Base-by-base conservation (phyloP, 2,888 invertebrate species). In the Sesamia inferens region DNA sequence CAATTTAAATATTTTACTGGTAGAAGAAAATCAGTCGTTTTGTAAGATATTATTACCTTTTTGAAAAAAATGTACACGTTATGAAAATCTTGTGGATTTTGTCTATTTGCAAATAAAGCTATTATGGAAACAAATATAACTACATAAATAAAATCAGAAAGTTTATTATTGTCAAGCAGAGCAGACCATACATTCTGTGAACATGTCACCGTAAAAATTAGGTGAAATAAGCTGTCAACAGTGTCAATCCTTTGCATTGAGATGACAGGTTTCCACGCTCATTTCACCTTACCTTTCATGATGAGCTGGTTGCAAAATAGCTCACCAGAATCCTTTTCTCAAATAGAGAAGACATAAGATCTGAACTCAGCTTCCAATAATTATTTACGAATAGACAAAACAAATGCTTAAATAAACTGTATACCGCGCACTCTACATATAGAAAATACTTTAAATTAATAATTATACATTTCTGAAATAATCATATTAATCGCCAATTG, bases 401-500 rank as follows among this genome's bases (percentile, higher is more conserved):
- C 31, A 39, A 61, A 71, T 13, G 78, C 79, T 83, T 81, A 42
- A 48, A 65, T 70, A 66, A 54, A 39, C 54, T 19, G 44, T 84
- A 70, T 85, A 84, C 73, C 63, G 78, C 75, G 73, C 71, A 68
- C 65, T 75, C 71, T 67, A 31, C 31, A 31, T 31, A 62, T 70
- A 81, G 68, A 57, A 54, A 54, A 55, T 51, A 62, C 55, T 72
- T 75, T 66, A 48, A 65, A 77, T 42, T 76, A 71, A 67, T 55
- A 39, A 39, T 7, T 39, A 66, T 64, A 68, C 70, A 73, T 62
- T 69, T 64, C 51, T 71, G 24, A 61, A 73, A 66, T 74, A 68
- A 64, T 74, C 63, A 70, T 71, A 68, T 77, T 74, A 69, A 78
- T 78, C 83, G 82, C 83, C 82, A 88, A 88, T 79, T 75, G 90